phyloP scores from a whole-genome alignment of 1,140 invertebrate genomes.

The Cephus cinctus region DNA sequence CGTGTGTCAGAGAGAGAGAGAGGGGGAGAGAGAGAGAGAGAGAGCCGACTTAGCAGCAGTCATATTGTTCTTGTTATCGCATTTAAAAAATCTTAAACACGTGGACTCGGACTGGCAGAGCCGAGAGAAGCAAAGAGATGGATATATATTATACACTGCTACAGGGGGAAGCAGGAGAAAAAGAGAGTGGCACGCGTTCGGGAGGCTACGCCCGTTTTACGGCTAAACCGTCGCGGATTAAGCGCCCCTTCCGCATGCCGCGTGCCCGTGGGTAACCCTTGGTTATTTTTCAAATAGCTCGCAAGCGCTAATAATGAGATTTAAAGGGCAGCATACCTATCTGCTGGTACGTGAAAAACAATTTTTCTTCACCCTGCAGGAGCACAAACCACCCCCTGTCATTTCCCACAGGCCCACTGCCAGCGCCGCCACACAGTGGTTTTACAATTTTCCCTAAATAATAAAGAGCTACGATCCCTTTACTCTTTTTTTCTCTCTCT shows the following conservation, averaged over 20 bases:
- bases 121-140: too few relatives aligned
- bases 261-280: conserved; percentile 13
- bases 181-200: too few relatives aligned
- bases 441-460: conserved; percentile 41
- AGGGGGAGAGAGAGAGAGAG: background rate
- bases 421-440: too few relatives aligned
- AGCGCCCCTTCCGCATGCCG: conserved; percentile 15
- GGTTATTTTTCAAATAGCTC: conserved; percentile 33
- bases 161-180: too few relatives aligned
- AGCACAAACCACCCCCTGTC: conserved; percentile 17
- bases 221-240: conserved; percentile 28
- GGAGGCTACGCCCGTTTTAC: too few relatives aligned
- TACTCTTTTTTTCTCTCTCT: conserved; percentile 16
- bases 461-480: conserved; percentile 25
- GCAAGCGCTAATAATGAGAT: conserved; percentile 37
- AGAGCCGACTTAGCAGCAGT: too few relatives aligned
- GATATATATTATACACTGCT: too few relatives aligned
- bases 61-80: too few relatives aligned
- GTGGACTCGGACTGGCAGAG: too few relatives aligned
- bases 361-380: conserved; percentile 29
- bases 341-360: conserved; percentile 21
- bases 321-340: conserved; percentile 27
- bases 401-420: conserved; percentile 25
- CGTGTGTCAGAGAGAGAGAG: background rate
- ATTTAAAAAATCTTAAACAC: too few relatives aligned